Evolutionary conservation across 2,113 vertebrate genomes (phyloP).

Genomic region (Neomonachus schauinslandi): DNA sequence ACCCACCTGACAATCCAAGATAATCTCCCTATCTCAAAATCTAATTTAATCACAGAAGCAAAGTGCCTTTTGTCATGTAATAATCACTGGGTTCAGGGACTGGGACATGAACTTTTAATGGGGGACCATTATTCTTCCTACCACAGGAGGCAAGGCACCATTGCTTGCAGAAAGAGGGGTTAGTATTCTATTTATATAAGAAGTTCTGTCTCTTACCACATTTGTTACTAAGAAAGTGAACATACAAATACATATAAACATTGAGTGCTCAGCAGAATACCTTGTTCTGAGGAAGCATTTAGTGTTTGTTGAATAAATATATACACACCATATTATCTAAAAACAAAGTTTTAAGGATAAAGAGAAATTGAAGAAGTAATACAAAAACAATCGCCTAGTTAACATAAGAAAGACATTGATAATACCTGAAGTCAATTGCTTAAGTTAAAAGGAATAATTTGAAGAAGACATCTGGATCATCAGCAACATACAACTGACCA

Average conservation of each 20-base stretch:
- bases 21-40: not conserved
- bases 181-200: not conserved
- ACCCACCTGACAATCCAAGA: not conserved
- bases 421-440: not conserved
- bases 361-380: constrained; percentile 34
- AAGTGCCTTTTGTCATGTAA: not conserved
- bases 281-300: not conserved
- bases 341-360: constrained; percentile 29
- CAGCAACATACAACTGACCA: not conserved
- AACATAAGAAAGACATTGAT: not conserved
- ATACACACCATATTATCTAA: not conserved
- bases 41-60: not conserved
- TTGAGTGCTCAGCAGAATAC: not conserved
- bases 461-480: not conserved
- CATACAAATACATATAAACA: not conserved
- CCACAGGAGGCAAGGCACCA: not conserved
- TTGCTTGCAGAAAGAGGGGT: not conserved
- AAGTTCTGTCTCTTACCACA: not conserved
- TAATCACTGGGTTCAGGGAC: not conserved
- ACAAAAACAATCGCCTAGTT: not conserved
- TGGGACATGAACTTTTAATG: not conserved
- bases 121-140: not conserved
- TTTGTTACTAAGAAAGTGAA: constrained; percentile 36
- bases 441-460: not conserved
- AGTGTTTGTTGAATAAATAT: constrained; percentile 20